Evolutionary conservation across 2,113 vertebrate genomes (phyloP).

Genomic region (Forbesichthys papilliferus): DNA sequence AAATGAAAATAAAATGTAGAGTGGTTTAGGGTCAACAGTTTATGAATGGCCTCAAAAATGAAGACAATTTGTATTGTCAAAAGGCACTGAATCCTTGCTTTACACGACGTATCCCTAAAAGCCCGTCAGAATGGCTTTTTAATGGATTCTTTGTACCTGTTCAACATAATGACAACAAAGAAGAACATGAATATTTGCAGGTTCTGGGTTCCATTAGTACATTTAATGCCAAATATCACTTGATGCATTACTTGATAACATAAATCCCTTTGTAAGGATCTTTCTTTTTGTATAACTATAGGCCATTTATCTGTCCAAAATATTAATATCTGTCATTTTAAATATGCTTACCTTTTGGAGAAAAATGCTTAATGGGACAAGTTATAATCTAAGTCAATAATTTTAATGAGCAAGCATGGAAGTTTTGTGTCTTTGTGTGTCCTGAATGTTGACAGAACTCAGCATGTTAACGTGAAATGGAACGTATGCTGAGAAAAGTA

Average conservation of each 20-base stretch:
- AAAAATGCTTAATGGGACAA: background rate
- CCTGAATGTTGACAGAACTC: no score
- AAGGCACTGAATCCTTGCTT: background rate
- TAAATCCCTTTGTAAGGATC: constrained; percentile 13
- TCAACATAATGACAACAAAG: background rate
- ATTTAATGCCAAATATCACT: constrained; percentile 36
- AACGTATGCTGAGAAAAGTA: no score
- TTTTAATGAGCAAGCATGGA: constrained; percentile 42
- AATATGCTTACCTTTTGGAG: background rate
- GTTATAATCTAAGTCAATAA: constrained; percentile 19
- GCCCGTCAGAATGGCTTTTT: background rate
- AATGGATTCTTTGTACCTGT: background rate
- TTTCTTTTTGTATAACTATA: constrained; percentile 10
- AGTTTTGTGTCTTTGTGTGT: constrained; percentile 30
- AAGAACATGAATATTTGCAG: constrained; percentile 29
- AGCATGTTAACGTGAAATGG: constrained; percentile 8
- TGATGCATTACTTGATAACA: constrained; percentile 44
- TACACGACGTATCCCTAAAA: background rate
- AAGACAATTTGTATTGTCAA: background rate
- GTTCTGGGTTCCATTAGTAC: constrained; percentile 46
- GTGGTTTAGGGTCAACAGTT: constrained; percentile 1
- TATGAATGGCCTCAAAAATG: background rate
- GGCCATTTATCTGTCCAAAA: constrained; percentile 20
- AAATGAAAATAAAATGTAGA: background rate
- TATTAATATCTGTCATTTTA: constrained; percentile 24